A percentile compares a stretch with the other conserved stretches of the same genome.
Conservation (phyloP, 2,113 vertebrate genomes). For the Sceloporus tristichus region DNA sequence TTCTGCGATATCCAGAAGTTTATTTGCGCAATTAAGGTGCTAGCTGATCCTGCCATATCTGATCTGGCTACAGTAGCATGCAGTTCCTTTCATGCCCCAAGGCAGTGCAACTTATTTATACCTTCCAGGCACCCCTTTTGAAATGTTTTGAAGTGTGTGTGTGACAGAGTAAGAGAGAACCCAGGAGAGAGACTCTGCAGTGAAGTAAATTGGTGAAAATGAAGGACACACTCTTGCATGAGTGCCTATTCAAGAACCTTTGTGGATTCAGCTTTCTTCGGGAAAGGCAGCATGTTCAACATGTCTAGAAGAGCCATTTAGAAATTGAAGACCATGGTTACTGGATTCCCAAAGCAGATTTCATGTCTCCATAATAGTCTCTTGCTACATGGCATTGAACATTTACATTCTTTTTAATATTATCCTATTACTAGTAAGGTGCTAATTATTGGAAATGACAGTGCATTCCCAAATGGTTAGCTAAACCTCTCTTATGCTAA, state of each 20-base stretch:
- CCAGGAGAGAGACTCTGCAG: neutral
- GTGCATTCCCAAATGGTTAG: neutral
- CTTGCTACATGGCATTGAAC: neutral
- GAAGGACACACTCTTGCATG: neutral
- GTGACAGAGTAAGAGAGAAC: too few relatives aligned
- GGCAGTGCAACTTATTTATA: neutral
- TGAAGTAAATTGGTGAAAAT: neutral
- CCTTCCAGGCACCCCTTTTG: neutral
- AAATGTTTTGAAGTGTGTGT: neutral
- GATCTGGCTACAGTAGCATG: neutral
- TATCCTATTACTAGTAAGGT: neutral
- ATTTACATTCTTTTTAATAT: neutral
- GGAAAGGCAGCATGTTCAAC: neutral
- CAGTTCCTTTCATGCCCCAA: neutral
- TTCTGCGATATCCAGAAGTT: too few relatives aligned
- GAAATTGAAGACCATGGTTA: neutral
- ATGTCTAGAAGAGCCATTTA: neutral
- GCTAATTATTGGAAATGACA: neutral
- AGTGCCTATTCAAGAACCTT: neutral
- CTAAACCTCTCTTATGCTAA: slow-evolving; percentile 11
- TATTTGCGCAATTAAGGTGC: too few relatives aligned
- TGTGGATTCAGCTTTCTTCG: neutral
- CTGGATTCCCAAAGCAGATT: neutral
- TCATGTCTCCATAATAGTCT: neutral
- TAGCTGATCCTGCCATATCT: too few relatives aligned